A percentile compares a stretch with the other conserved stretches of the same genome.
Conservation (phyloP, 2,888 invertebrate genomes). For the Diarsia brunnea region DNA sequence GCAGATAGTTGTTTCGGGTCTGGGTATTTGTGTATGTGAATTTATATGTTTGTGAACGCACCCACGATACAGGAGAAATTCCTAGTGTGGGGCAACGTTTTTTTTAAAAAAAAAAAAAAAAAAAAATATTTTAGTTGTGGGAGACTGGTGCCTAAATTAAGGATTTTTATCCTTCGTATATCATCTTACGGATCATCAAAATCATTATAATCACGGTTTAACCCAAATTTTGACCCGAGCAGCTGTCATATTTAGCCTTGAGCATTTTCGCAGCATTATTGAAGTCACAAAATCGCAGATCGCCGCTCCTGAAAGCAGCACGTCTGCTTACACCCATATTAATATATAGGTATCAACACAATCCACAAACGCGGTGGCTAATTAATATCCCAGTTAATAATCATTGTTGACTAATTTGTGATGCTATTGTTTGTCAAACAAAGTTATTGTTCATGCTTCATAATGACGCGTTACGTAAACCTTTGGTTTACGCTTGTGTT, state of each 20-base stretch:
- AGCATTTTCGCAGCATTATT: neutral
- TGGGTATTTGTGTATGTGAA: too few relatives aligned
- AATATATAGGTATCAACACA: neutral
- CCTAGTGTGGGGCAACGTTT: too few relatives aligned
- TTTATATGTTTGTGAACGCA: too few relatives aligned
- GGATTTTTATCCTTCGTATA: too few relatives aligned
- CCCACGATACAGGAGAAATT: too few relatives aligned
- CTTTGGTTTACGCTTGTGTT: constrained; percentile 5
- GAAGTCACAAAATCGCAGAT: neutral
- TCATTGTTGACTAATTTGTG: constrained; percentile 23
- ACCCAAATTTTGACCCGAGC: too few relatives aligned
- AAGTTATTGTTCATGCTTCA: constrained; percentile 21
- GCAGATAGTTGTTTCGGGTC: too few relatives aligned
- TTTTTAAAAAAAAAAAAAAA: too few relatives aligned
- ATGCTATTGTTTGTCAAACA: constrained; percentile 41
- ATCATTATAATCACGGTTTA: too few relatives aligned
- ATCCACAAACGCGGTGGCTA: constrained; percentile 28
- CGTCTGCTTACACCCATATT: neutral
- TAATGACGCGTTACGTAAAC: neutral
- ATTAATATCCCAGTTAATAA: constrained; percentile 38
- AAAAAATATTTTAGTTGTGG: too few relatives aligned
- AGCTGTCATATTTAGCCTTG: neutral
- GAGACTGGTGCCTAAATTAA: too few relatives aligned
- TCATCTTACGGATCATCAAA: too few relatives aligned
- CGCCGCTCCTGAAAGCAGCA: neutral